Conservation (phyloP, 2,797 vertebrate genomes). For the Threskiornis aethiopicus region DNA sequence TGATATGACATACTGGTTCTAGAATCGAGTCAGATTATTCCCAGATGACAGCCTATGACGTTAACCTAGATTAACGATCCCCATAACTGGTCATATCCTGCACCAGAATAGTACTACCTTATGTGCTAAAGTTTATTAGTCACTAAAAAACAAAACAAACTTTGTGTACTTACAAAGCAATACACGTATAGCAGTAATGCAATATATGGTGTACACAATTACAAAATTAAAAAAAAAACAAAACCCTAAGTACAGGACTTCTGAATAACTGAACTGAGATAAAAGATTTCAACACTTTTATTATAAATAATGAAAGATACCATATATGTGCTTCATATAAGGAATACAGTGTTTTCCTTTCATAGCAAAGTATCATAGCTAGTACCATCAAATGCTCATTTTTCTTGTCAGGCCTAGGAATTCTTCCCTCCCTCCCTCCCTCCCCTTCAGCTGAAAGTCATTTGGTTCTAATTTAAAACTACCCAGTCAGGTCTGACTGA, state of each 20-base stretch:
- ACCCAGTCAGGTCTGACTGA: conserved; percentile 43
- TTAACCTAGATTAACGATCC: conserved; percentile 52
- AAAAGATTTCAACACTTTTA: conserved; percentile 75
- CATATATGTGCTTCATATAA: conserved; percentile 76
- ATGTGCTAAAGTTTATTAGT: conserved; percentile 62
- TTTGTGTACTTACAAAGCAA: conserved; percentile 76
- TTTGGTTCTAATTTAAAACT: conserved; percentile 64
- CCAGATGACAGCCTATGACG: conserved; percentile 32
- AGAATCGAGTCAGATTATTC: conserved; percentile 48
- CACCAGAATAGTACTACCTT: conserved; percentile 53
- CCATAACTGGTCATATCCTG: conserved; percentile 52
- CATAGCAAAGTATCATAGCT: conserved; percentile 61
- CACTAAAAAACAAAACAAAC: conserved; percentile 60
- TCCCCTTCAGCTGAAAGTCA: conserved; percentile 24
- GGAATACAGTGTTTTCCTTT: conserved; percentile 81
- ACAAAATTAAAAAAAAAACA: conserved; percentile 58
- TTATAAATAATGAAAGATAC: conserved; percentile 82
- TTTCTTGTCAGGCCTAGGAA: conserved; percentile 48
- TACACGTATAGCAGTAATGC: conserved; percentile 73
- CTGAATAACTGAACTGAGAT: conserved; percentile 78
- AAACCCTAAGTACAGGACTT: conserved; percentile 64
- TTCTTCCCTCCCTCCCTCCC: not conserved
- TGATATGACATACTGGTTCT: conserved; percentile 63
- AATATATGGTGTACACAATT: conserved; percentile 76
- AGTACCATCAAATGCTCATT: conserved; percentile 74